These are phyloP conservation scores for Spea hammondii DNA, from an alignment of 2,797 vertebrate genomes.

Conservation along the genomic window DNA sequence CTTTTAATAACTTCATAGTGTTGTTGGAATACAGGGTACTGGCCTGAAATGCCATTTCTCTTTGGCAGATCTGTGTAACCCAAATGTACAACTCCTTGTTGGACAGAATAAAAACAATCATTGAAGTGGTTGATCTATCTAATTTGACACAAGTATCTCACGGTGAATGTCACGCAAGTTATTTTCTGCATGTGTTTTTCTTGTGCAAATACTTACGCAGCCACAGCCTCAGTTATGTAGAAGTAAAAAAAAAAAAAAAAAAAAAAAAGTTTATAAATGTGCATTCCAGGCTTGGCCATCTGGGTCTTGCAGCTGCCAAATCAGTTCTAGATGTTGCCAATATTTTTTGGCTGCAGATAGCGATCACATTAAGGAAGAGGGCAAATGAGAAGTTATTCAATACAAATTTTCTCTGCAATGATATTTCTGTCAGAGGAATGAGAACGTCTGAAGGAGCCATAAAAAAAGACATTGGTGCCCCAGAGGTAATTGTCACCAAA, in stretches of 20 bases:
- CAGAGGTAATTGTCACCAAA: conserved; percentile 2
- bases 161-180: conserved; percentile 12
- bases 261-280: conserved; percentile 21
- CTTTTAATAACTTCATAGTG: conserved; percentile 84
- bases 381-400: conserved; percentile 31
- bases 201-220: conserved; percentile 12
- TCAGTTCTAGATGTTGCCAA: conserved; percentile 43
- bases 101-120: conserved; percentile 56
- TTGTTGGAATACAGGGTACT: conserved; percentile 83
- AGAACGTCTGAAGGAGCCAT: conserved; percentile 33
- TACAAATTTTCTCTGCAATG: conserved; percentile 32
- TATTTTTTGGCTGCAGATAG: conserved; percentile 33
- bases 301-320: conserved; percentile 35
- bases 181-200: conserved; percentile 12
- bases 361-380: conserved; percentile 25
- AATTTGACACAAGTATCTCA: conserved; percentile 4
- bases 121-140: background rate
- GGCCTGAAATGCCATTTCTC: conserved; percentile 77
- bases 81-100: conserved; percentile 80
- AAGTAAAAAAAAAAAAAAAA: background rate
- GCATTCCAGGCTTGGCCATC: conserved; percentile 51
- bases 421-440: conserved; percentile 35
- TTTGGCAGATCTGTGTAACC: conserved; percentile 81
- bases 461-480: conserved; percentile 41
- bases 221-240: conserved; percentile 19